phyloP scores from a whole-genome alignment of 2,113 vertebrate species.

The Girardinichthys multiradiatus region DNA sequence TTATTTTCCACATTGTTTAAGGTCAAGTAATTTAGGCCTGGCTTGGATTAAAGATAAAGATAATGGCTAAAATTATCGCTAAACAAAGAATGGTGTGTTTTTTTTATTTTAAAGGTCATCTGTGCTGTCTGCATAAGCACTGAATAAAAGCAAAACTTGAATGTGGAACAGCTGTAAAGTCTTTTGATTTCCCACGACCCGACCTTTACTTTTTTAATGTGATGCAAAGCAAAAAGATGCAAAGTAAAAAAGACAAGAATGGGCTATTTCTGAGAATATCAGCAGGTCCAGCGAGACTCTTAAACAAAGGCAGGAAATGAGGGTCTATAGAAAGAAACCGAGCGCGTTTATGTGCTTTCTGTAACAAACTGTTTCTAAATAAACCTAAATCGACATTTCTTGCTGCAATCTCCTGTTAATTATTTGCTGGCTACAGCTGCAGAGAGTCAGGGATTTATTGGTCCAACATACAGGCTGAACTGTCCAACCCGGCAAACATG shows the following conservation, averaged over 20 bases:
- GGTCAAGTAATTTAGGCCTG: no score
- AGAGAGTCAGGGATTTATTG: neutral
- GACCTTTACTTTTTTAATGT: neutral
- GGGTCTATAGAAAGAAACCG: conserved; percentile 25
- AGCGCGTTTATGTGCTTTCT: neutral
- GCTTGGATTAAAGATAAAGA: neutral
- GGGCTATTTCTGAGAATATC: neutral
- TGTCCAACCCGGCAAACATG: neutral
- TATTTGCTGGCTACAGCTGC: neutral
- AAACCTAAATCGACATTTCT: neutral
- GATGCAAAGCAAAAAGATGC: neutral
- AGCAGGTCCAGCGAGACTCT: neutral
- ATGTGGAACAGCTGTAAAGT: neutral
- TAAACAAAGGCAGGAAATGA: conserved; percentile 53
- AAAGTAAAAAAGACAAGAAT: neutral
- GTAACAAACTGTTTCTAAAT: neutral
- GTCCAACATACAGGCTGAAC: neutral
- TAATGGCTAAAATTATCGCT: neutral
- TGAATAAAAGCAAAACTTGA: neutral
- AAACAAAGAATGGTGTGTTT: neutral
- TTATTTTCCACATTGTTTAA: no score
- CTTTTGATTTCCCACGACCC: neutral
- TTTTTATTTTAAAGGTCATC: neutral
- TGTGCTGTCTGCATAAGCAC: neutral
- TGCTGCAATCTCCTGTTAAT: neutral